These are phyloP conservation scores for Podabrus alpinus DNA, from an alignment of 2,888 invertebrate genomes.

Conservation along the genomic window DNA sequence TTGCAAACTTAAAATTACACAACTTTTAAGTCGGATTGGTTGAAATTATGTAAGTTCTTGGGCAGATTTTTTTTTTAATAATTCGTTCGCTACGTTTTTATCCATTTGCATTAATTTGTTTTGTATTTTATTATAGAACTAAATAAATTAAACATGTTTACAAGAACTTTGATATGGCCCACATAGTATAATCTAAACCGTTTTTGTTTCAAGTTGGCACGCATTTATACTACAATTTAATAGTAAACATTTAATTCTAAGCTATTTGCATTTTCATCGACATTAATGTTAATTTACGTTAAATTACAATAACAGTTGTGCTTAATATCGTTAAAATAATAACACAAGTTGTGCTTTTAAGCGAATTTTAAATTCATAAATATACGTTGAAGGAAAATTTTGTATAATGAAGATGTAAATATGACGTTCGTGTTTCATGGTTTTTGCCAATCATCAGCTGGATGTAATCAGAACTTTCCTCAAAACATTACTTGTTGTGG, in stretches of 20 bases:
- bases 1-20: not conserved
- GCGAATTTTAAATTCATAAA: too few relatives aligned
- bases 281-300: not conserved
- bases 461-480: not conserved
- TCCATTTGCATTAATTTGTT: not conserved
- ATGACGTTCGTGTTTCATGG: not conserved
- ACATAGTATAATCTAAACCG: not conserved
- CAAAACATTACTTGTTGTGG: not conserved
- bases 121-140: not conserved
- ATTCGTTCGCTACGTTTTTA: not conserved
- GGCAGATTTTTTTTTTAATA: not conserved
- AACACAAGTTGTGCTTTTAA: too few relatives aligned
- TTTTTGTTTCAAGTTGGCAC: constrained; percentile 2
- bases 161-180: constrained; percentile 2
- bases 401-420: not conserved
- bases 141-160: constrained; percentile 8
- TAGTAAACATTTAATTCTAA: not conserved
- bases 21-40: not conserved
- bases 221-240: not conserved
- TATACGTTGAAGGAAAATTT: too few relatives aligned
- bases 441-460: not conserved
- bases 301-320: not conserved
- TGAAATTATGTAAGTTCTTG: not conserved
- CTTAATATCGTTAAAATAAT: too few relatives aligned
- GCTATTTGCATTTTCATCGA: not conserved